Base-by-base conservation (phyloP, 30 jellyfish, hydroid and myxozoan genomes). In the Hydractinia echinata region DNA sequence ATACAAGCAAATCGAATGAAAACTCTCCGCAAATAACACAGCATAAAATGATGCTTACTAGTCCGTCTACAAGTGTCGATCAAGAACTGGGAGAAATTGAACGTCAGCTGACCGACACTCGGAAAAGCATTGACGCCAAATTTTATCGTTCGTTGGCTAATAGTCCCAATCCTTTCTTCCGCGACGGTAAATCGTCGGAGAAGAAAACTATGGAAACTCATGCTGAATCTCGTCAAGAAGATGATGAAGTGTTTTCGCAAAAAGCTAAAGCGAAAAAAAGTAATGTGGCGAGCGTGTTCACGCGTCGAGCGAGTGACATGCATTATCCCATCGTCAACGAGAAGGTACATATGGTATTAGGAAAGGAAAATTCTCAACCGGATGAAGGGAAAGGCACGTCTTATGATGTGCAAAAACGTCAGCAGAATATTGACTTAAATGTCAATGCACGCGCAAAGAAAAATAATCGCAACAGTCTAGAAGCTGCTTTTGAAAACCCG, bases 101-200 rank as follows among this genome's bases (percentile, higher is more conserved):
- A 74, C 78, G 91, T 72, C 84, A 87, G 21, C 77, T 94, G 48
- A 82, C 96, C 6, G 95, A 94, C 79, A 82, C 99, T 61, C 95
- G 99, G 49, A 94, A 94, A 74, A 88, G 97, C 54, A 94, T 94
- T 56, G 99, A 94, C 70, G 99, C 99, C 19, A 94, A 94, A 55
- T 94, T 94, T 67, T 94, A 94, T 60, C 85, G 84, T 14, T 88
- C 99, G 21, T 74, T 94, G 10, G 96, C 95, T 8, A 85, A 79
- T 53, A 85, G 95, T 74, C 90, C 76, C 13, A 61, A 56, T 53
- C 91, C 91, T 39, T 64, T 77, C 53, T 77, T 73, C 51, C 90
- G 91, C 21, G 9, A 30, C 67, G 30, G 60, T 15, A 71, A 71
- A 58, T 73, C 81, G 49, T 67, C 89, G 48, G 62, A 56, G 4